These are phyloP conservation scores for Amblyteles armatorius DNA, from an alignment of 2,888 invertebrate genomes.

Conservation along the genomic window DNA sequence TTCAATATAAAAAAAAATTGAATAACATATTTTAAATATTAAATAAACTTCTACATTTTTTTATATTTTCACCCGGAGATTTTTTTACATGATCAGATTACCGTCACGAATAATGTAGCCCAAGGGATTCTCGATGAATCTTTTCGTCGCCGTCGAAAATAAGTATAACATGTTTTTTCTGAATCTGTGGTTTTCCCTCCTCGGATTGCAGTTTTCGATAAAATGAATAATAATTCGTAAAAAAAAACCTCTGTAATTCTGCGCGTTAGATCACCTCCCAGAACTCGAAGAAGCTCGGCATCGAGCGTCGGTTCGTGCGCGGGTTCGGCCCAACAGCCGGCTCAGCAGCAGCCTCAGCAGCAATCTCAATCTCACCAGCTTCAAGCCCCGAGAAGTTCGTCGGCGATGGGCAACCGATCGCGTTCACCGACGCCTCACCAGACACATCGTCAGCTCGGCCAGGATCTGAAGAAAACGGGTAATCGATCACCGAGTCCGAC, in stretches of 20 bases:
- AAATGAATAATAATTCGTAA: background rate
- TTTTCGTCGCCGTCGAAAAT: too few relatives aligned
- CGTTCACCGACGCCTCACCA: conserved; percentile 85
- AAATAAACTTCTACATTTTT: background rate
- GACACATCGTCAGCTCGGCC: conserved; percentile 70
- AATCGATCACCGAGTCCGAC: conserved; percentile 86
- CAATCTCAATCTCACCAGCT: conserved; percentile 68
- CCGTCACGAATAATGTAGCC: background rate
- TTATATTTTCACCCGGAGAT: too few relatives aligned
- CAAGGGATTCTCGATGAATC: too few relatives aligned
- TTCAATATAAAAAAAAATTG: background rate
- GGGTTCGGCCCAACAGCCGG: conserved; percentile 76
- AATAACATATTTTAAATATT: background rate
- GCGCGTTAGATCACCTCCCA: conserved; percentile 84
- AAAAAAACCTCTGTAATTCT: too few relatives aligned
- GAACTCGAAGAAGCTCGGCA: conserved; percentile 85
- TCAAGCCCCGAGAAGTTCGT: conserved; percentile 84
- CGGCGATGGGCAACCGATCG: conserved; percentile 82
- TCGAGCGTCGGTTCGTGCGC: conserved; percentile 85
- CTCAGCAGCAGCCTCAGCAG: conserved; percentile 68
- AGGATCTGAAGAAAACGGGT: conserved; percentile 73
- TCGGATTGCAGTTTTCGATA: background rate
- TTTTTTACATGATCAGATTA: too few relatives aligned
- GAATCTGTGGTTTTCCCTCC: too few relatives aligned
- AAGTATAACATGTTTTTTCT: too few relatives aligned